A percentile compares a stretch with the other conserved stretches of the same genome.
phyloP scores from a whole-genome alignment of 2,113 vertebrate species.

The Fukomys damarensis region DNA sequence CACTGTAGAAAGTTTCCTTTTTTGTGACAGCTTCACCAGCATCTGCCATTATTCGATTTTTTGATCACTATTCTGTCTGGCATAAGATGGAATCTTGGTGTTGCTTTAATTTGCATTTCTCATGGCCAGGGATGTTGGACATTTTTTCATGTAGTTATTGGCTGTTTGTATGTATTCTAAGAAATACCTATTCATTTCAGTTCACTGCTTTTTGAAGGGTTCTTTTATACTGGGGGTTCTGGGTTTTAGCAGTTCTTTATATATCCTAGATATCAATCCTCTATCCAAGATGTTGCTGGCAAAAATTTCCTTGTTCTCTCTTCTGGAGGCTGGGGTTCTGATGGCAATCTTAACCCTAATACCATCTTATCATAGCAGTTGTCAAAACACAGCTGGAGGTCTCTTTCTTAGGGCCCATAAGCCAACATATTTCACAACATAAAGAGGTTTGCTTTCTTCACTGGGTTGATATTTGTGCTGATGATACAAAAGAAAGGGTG shows the following conservation, averaged over 20 bases:
- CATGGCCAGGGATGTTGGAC: not conserved
- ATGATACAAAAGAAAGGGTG: not conserved
- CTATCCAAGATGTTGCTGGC: not conserved
- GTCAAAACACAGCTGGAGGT: not conserved
- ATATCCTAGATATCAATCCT: not conserved
- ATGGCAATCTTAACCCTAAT: not conserved
- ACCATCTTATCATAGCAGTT: not conserved
- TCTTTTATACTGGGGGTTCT: not conserved
- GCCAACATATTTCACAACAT: not conserved
- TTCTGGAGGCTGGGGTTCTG: too few relatives aligned
- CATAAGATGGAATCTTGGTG: not conserved
- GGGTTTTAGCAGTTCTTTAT: not conserved
- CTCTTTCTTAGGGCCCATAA: not conserved
- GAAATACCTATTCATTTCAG: not conserved
- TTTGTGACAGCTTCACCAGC: not conserved
- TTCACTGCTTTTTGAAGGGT: not conserved
- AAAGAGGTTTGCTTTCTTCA: not conserved
- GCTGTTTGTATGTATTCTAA: not conserved
- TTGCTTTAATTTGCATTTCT: not conserved
- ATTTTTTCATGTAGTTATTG: not conserved
- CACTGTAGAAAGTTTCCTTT: not conserved
- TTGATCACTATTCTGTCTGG: not conserved
- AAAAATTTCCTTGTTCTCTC: not conserved
- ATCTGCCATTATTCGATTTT: not conserved
- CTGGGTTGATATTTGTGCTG: not conserved